Evolutionary conservation across 2,888 invertebrate species (phyloP).

Genomic region (Pseudococcus longispinus): DNA sequence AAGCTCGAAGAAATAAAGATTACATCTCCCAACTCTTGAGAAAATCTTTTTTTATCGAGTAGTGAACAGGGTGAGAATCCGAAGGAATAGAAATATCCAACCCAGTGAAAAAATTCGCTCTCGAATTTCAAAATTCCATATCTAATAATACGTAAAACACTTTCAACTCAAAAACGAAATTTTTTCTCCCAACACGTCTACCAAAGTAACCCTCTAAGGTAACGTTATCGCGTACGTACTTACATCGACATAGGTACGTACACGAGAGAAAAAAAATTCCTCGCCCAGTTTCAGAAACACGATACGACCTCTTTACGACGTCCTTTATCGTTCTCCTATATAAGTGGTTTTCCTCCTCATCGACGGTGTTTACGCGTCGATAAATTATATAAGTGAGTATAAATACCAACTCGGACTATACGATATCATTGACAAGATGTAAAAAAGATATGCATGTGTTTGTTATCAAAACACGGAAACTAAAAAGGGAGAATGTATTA

Average conservation of each 20-base stretch:
- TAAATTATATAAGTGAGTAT: constrained; percentile 31
- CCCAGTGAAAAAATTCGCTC: too few species aligned
- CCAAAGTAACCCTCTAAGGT: neutral
- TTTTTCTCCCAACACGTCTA: neutral
- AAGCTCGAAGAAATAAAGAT: too few species aligned
- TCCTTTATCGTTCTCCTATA: constrained; percentile 19
- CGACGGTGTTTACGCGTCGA: constrained; percentile 29
- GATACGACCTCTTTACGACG: constrained; percentile 23
- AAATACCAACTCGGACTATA: constrained; percentile 29
- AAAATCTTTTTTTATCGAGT: too few species aligned
- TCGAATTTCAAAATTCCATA: too few species aligned
- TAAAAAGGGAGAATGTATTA: constrained; percentile 28
- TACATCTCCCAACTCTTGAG: too few species aligned
- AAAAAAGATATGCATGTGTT: constrained; percentile 34
- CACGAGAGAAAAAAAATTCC: neutral
- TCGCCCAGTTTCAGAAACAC: constrained; percentile 14
- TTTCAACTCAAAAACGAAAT: neutral
- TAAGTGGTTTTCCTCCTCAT: constrained; percentile 28
- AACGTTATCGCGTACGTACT: neutral
- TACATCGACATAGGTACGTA: too few species aligned
- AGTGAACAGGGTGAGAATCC: too few species aligned
- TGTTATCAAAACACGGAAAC: constrained; percentile 34
- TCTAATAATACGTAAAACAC: neutral
- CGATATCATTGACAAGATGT: constrained; percentile 34
- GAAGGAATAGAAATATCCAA: too few species aligned